phyloP scores from a whole-genome alignment of 2,888 invertebrate species.

The Leucozona laternaria region DNA sequence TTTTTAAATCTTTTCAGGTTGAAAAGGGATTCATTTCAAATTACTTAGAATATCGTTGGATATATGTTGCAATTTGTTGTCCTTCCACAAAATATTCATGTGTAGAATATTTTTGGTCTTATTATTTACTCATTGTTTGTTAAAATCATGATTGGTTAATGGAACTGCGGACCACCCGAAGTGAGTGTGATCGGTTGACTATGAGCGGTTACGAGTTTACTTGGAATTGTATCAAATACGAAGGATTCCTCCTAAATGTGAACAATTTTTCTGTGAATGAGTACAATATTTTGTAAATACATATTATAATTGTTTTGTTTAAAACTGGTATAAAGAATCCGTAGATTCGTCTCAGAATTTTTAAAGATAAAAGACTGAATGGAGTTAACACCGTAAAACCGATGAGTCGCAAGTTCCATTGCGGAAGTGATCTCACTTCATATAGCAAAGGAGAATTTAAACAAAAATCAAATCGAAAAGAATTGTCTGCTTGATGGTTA shows the following conservation, averaged over 20 bases:
- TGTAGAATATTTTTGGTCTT: constrained; percentile 24
- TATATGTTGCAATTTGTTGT: constrained; percentile 24
- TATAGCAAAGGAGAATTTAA: too few species aligned
- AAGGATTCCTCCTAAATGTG: not conserved
- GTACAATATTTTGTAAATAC: too few species aligned
- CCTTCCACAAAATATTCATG: not conserved
- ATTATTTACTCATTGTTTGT: constrained; percentile 20
- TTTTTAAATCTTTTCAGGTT: not conserved
- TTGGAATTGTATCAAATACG: not conserved
- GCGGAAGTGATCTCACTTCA: too few species aligned
- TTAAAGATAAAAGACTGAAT: too few species aligned
- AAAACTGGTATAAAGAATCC: too few species aligned
- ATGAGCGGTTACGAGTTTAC: not conserved
- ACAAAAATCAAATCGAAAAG: too few species aligned
- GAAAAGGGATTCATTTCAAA: constrained; percentile 27
- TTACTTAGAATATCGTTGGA: constrained; percentile 42
- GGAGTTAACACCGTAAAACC: too few species aligned
- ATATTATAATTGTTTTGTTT: too few species aligned
- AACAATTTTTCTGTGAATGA: not conserved
- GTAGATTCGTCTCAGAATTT: too few species aligned
- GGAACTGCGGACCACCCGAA: constrained; percentile 24
- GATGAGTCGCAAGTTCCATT: too few species aligned
- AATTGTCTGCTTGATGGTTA: too few species aligned
- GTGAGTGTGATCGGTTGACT: not conserved
- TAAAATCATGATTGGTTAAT: constrained; percentile 19